Percentiles rank a stretch among this genome's conserved stretches.
Conservation (phyloP, 35 echinoderm and acorn worm genomes). For the Strongylocentrotus purpuratus region DNA sequence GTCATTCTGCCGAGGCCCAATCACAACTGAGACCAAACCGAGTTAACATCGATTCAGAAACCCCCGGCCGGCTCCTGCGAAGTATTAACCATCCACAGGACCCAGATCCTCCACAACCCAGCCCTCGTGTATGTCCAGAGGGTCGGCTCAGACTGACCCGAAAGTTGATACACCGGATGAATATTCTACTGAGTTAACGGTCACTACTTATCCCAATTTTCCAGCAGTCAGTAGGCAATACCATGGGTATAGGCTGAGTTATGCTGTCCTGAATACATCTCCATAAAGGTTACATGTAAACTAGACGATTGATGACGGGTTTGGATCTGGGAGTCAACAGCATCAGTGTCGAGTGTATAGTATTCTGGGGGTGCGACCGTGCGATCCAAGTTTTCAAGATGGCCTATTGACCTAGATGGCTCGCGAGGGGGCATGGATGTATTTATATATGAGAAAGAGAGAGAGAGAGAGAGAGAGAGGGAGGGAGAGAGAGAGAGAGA, state of each 20-base stretch:
- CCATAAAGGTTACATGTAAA: slow-evolving; percentile 13
- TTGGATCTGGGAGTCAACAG: background rate
- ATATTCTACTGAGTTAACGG: background rate
- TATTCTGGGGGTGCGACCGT: background rate
- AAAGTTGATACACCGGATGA: background rate
- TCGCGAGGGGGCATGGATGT: background rate
- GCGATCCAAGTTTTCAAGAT: background rate
- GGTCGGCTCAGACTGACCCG: background rate
- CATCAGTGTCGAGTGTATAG: background rate
- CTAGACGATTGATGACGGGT: background rate
- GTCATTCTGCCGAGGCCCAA: background rate
- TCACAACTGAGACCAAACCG: background rate
- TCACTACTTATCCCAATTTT: slow-evolving; percentile 3
- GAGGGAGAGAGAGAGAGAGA: background rate
- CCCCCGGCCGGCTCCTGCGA: background rate
- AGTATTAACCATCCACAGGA: background rate
- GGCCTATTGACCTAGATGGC: background rate
- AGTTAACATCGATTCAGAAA: background rate
- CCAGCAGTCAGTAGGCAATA: background rate
- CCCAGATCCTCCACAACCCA: background rate
- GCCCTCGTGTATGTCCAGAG: background rate
- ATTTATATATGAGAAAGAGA: background rate
- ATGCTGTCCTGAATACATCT: background rate
- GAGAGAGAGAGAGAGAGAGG: background rate
- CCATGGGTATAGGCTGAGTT: background rate